Percentiles rank a stretch among this genome's conserved stretches.
phyloP scores from a whole-genome alignment of 2,797 vertebrate genomes.

The Phalanger gymnotis region DNA sequence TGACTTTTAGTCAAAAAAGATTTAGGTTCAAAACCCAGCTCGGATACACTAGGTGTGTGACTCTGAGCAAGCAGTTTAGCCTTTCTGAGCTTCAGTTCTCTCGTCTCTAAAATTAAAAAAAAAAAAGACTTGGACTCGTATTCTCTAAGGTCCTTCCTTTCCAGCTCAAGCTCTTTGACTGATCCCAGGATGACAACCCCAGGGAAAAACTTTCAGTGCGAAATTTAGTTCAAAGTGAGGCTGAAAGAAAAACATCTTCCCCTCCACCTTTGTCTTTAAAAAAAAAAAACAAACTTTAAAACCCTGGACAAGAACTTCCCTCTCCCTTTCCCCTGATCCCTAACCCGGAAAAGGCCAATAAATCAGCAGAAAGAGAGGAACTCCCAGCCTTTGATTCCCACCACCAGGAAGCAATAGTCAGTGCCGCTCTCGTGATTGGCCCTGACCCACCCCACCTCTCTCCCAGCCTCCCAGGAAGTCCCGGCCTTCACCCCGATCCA shows the following conservation, averaged over 20 bases:
- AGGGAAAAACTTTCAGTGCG: not conserved
- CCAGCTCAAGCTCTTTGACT: not conserved
- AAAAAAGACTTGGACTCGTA: not conserved
- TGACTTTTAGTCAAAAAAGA: not conserved
- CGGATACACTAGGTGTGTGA: not conserved
- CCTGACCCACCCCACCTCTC: not conserved
- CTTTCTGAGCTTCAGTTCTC: not conserved
- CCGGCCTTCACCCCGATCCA: not conserved
- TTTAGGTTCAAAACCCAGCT: not conserved
- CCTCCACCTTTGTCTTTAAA: too few relatives aligned
- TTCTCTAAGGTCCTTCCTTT: not conserved
- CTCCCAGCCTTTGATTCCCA: rapidly evolving
- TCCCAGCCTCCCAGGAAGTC: not conserved
- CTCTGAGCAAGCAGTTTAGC: not conserved
- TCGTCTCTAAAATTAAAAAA: not conserved
- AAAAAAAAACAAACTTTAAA: not conserved
- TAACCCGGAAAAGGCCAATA: not conserved
- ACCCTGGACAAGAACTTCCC: not conserved
- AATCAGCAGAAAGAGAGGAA: not conserved
- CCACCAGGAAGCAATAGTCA: not conserved
- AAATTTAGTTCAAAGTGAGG: not conserved
- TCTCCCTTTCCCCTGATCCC: not conserved
- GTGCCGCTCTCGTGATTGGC: not conserved
- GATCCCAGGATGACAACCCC: not conserved
- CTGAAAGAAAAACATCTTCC: not conserved